Conservation (phyloP, 2,888 invertebrate genomes). For the Nomada fabriciana region DNA sequence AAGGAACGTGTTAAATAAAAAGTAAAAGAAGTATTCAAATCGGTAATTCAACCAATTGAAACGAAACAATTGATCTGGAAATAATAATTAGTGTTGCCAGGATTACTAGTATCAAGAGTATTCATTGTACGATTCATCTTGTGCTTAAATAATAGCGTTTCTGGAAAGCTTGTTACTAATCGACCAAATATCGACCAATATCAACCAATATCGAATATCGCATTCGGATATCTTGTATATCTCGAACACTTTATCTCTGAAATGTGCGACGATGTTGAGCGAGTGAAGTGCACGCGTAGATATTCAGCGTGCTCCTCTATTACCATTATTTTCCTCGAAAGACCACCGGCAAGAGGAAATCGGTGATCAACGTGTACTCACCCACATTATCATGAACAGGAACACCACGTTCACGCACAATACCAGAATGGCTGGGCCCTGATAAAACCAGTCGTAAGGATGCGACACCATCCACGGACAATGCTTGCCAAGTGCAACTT, state of each 20-base stretch:
- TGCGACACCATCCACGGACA: slow-evolving; percentile 94
- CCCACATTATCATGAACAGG: slow-evolving; percentile 95
- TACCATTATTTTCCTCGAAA: slow-evolving; percentile 5
- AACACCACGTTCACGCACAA: slow-evolving; percentile 93
- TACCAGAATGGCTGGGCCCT: slow-evolving; percentile 92
- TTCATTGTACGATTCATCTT: too few relatives aligned
- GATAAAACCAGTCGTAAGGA: slow-evolving; percentile 94
- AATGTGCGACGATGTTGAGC: not conserved
- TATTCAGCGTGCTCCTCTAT: not conserved
- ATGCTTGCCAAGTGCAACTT: slow-evolving; percentile 81
- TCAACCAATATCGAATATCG: too few relatives aligned
- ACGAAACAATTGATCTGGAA: too few relatives aligned
- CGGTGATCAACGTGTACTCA: slow-evolving; percentile 84
- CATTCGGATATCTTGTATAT: too few relatives aligned
- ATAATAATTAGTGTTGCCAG: too few relatives aligned
- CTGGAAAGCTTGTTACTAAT: too few relatives aligned
- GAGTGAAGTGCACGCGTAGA: not conserved
- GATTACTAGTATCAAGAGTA: too few relatives aligned
- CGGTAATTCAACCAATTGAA: not conserved
- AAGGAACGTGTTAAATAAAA: too few relatives aligned
- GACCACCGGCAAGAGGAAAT: not conserved
- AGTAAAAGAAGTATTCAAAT: not conserved
- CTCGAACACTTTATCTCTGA: too few relatives aligned
- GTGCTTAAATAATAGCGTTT: too few relatives aligned
- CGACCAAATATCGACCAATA: too few relatives aligned